These are phyloP conservation scores for Catostylus mosaicus DNA, from an alignment of 30 jellyfish, hydroid and myxozoan species.

Conservation along the genomic window DNA sequence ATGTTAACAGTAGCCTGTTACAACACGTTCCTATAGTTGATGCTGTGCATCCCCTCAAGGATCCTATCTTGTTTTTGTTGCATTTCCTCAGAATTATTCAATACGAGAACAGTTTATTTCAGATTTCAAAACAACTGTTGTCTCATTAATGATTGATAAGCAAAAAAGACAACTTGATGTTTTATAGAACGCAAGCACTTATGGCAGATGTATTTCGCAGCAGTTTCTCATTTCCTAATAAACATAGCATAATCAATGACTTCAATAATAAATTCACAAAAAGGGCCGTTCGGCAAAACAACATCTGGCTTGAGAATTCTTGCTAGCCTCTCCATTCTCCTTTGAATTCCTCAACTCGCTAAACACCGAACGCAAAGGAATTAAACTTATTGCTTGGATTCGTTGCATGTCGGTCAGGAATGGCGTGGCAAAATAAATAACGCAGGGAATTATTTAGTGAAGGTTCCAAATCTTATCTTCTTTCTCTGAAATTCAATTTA, in stretches of 20 bases:
- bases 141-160: conserved; percentile 57
- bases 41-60: neutral
- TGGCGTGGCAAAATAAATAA: too few relatives aligned
- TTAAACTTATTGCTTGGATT: too few relatives aligned
- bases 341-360: too few relatives aligned
- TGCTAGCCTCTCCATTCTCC: neutral
- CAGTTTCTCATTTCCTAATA: neutral
- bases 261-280: neutral
- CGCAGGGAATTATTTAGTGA: too few relatives aligned
- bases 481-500: too few relatives aligned
- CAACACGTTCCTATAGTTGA: neutral
- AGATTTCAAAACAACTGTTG: conserved; percentile 38
- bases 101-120: conserved; percentile 59
- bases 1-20: neutral
- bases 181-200: neutral
- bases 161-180: conserved; percentile 65
- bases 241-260: neutral
- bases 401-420: too few relatives aligned
- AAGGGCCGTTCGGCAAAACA: neutral
- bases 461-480: too few relatives aligned
- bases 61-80: neutral
- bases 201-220: neutral
- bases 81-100: neutral
- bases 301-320: neutral
- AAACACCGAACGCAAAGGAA: too few relatives aligned